Evolutionary conservation across 2,113 vertebrate species (phyloP), one percentile per base, ranked within the genome.

Genomic region (Hippocampus zosterae): DNA sequence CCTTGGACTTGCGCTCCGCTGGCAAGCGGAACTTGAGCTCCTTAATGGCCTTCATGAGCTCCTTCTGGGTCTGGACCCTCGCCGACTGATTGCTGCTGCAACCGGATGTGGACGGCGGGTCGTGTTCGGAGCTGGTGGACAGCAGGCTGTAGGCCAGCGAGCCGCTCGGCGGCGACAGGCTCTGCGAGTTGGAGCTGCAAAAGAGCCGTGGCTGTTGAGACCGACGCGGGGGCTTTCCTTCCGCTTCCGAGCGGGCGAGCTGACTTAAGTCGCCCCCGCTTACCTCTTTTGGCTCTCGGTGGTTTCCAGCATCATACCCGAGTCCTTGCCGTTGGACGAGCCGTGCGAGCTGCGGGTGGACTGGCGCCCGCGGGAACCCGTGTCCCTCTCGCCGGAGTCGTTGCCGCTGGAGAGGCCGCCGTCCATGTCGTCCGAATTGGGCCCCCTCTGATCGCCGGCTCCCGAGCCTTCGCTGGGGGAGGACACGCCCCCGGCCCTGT

Each of bases 71-170:
- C 82, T 94, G 93, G 12, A 92, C 91, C 4, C 95, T 88, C 0
- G 94, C 94, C 0, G 95, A 96, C 88, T 96, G 95, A 78, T 95
- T 85, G 41, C 94, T 95, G 86, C 95, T 96, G 87, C 95, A 96
- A 80, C 95, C 95, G 0, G 94, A 95, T 74, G 95, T 97, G 72
- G 95, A 96, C 0, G 92, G 95, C 15, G 93, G 95, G 85, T 95
- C 92, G 25, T 92, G 95, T 87, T 96, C 94, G 0, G 94, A 96
- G 89, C 94, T 93, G 77, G 88, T 91, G 0, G 93, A 94, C 68
- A 96, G 82, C 74, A 96, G 89, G 76, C 95, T 96, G 80, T 96
- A 96, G 29, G 94, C 95, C 72, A 95, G 82, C 4, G 95, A 96
- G 75, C 95, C 92, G 76, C 94, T 94, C 33, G 94, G 94, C 3